phyloP scores from a whole-genome alignment of 1,140 invertebrate genomes.

The Zaprionus gabonicus region DNA sequence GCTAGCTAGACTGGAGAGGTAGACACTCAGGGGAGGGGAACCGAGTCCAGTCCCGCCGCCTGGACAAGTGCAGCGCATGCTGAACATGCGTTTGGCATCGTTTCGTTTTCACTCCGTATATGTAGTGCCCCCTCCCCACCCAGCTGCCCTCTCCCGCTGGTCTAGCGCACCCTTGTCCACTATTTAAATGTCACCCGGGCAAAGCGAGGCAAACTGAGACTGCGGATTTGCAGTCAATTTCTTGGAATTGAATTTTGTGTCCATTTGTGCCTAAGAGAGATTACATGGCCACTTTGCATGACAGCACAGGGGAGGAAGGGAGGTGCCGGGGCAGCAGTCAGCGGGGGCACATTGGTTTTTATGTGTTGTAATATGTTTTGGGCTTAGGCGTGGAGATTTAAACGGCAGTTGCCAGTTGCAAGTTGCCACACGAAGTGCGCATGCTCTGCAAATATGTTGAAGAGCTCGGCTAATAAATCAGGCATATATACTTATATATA shows the following conservation, averaged over 20 bases:
- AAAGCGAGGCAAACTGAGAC: conserved; percentile 31
- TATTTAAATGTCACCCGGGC: conserved; percentile 54
- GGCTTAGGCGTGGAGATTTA: conserved; percentile 35
- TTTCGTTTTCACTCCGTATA: conserved; percentile 56
- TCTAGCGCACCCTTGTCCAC: not conserved
- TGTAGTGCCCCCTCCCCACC: not conserved
- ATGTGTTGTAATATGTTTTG: conserved; percentile 36
- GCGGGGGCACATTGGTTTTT: conserved; percentile 24
- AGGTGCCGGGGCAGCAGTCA: not conserved
- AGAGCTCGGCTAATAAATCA: not conserved
- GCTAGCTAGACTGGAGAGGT: too few relatives aligned
- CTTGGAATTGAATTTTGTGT: conserved; percentile 78
- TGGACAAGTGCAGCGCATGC: conserved; percentile 72
- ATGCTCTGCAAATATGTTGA: conserved; percentile 16
- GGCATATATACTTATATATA: not conserved
- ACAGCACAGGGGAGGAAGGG: not conserved
- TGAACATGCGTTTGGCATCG: conserved; percentile 76
- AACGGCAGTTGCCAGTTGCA: not conserved
- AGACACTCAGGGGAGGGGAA: not conserved
- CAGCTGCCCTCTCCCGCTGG: not conserved
- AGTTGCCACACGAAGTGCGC: not conserved
- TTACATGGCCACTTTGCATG: conserved; percentile 60
- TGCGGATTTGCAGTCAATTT: conserved; percentile 72
- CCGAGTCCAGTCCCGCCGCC: not conserved
- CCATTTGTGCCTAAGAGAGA: conserved; percentile 58